Base-by-base conservation (phyloP, 2,888 invertebrate genomes). In the Volucella zonaria region DNA sequence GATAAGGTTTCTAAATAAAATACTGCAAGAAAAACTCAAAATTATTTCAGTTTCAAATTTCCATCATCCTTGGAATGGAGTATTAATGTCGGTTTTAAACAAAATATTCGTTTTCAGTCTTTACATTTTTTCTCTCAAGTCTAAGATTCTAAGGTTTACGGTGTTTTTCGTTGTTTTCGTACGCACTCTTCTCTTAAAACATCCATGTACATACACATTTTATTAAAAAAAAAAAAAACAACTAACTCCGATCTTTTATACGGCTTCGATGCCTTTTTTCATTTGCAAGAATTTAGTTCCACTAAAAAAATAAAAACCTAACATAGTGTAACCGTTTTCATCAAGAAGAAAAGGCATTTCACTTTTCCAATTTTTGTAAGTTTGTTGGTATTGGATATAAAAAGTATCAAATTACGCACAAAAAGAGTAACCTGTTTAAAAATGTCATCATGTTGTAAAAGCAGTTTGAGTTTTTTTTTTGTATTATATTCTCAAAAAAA, bases 391-490 rank as follows among this genome's bases (percentile, higher is more conserved):
- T 31, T 31, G 31, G 31, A 77, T 18, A 71, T 23, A 77, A 45
- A 75, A 78, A 70, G 61, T 75, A 79, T 83, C 80, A 61, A 71
- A 49, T 83, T 75, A 61, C 83, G 15, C 43, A 51, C 31, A 56
- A 38, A 43, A 54, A 68, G 23, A 82, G 73, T 54, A 62, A 47
- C 61, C 67, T 70, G 64, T 70, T 70, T 52, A 70, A 23, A 79
- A 83, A 75, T 54, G 42, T 82, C 82, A 75, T 83, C 75, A 83
- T 49, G 75, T 79, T 83, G 67, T 70, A 74, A 70, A 83, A 70
- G 82, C 78, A 78, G 68, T 68, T 38, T 11, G n/a, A 10, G 23
- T 18, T 58, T n/a, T 9, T 10, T 52, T 66, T 64, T 38, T 14
- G 52, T 58, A 23, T 58, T 15, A 12, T 47, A 31, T 76, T 45